Conservation (phyloP, 2,113 vertebrate genomes). For the Carassius auratus region DNA sequence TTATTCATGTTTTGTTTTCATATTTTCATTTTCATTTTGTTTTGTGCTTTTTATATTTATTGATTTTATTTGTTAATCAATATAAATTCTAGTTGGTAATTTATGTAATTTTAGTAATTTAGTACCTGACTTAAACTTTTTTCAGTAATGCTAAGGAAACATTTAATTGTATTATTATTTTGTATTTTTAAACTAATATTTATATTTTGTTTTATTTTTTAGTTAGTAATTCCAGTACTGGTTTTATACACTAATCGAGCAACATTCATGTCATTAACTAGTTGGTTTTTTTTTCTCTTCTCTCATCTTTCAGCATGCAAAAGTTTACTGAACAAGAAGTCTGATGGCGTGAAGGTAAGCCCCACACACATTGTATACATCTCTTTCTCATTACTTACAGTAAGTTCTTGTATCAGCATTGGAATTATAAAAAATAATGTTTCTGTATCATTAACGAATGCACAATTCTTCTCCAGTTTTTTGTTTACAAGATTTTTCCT, state of each 20-base stretch:
- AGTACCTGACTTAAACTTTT: not conserved
- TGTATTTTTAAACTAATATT: not conserved
- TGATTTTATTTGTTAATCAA: not conserved
- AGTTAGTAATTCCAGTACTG: not conserved
- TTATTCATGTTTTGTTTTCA: not conserved
- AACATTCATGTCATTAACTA: not conserved
- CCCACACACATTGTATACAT: conserved; percentile 11
- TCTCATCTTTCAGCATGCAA: conserved; percentile 91
- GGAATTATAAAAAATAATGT: not conserved
- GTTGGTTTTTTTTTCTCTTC: conserved; percentile 23
- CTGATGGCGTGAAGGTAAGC: conserved; percentile 97
- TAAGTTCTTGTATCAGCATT: conserved; percentile 12
- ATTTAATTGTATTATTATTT: not conserved
- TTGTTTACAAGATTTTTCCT: conserved; percentile 8
- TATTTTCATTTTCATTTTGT: not conserved
- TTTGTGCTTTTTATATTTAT: not conserved
- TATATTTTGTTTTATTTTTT: not conserved
- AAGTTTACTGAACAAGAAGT: conserved; percentile 97
- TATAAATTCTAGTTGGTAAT: not conserved
- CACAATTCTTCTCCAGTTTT: conserved; percentile 23
- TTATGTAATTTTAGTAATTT: not conserved
- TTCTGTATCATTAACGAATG: conserved; percentile 23
- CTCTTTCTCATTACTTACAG: not conserved
- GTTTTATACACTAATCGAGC: no score
- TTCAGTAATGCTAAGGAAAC: not conserved